Base-by-base conservation (phyloP, 2,888 invertebrate genomes). In the Andrena bucephala region DNA sequence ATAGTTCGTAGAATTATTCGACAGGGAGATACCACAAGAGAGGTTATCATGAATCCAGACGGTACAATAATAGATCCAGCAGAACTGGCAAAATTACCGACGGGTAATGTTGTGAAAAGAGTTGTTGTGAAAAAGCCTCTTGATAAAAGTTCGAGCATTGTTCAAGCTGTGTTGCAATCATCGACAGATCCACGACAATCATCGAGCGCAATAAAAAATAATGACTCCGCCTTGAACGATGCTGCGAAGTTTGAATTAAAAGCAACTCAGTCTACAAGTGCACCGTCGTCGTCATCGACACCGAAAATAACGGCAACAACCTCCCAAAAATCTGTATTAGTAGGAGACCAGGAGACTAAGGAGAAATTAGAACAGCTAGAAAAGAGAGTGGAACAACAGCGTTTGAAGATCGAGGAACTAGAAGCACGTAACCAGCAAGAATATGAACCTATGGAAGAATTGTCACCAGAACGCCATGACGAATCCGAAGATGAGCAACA, bases 11-110 rank as follows among this genome's bases (percentile, higher is more conserved):
- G 94, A 85, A 94, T 94, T 20, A 93, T 94, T 33, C 91, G 94
- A 4, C 93, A 94, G 16, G 94, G 94, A 0, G 93, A 94, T 65
- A 93, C 92, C 0, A 94, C 92, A 0, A 88, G 94, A 7, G 94
- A 94, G 59, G 92, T 94, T 0, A 92, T 94, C 20, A 93, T 94
- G 93, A 94, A 94, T 88, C 94, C 94, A 0, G 94, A 94, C 73
- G 94, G 94, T 0, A 93, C 93, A 0, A 87, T 92, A 27, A 93
- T 94, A 13, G 94, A 94, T 84, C 93, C 94, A 1, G 91, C 93
- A 0, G 94, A 94, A 71, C 80, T 94, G 3, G 94, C 94, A 0
- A 94, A 94, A 85, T 71, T 94, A 13, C 93, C 94, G 33, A 92
- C 93, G 1, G 93, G 94, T 16, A 94, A 94, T 42, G 93, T 94